These are phyloP conservation scores for Coendou prehensilis DNA, from an alignment of 2,797 vertebrate species.

Conservation along the genomic window DNA sequence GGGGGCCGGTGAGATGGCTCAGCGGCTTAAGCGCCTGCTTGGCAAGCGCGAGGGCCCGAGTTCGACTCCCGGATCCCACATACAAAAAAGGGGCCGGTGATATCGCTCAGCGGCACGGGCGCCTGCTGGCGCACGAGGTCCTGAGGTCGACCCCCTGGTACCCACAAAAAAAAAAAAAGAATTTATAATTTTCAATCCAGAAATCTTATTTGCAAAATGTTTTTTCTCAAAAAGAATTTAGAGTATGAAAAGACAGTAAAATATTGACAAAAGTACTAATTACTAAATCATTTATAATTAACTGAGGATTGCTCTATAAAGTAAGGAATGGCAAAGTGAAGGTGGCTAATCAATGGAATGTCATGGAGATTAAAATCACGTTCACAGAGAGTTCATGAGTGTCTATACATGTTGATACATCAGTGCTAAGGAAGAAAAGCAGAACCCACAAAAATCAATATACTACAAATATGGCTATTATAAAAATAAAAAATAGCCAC, in stretches of 20 bases:
- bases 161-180: too few relatives aligned
- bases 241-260: background rate
- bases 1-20: too few relatives aligned
- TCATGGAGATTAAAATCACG: background rate
- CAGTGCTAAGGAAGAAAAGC: background rate
- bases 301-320: background rate
- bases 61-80: too few relatives aligned
- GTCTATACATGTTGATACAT: background rate
- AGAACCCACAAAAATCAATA: background rate
- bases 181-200: background rate
- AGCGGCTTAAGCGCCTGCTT: too few relatives aligned
- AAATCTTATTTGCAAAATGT: background rate
- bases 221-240: background rate
- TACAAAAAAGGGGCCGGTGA: too few relatives aligned
- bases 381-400: background rate
- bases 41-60: too few relatives aligned
- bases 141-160: too few relatives aligned
- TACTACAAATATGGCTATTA: background rate
- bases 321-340: background rate
- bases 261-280: slow-evolving; percentile 1
- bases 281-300: slow-evolving; percentile 29
- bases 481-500: slow-evolving; percentile 9
- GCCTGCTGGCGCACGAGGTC: too few relatives aligned
- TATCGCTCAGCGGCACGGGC: too few relatives aligned
- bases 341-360: background rate